Percentiles rank a stretch among this genome's conserved stretches.
Evolutionary conservation across 1,140 invertebrate genomes (phyloP).

Genomic region (Lordiphosa clarofinis): DNA sequence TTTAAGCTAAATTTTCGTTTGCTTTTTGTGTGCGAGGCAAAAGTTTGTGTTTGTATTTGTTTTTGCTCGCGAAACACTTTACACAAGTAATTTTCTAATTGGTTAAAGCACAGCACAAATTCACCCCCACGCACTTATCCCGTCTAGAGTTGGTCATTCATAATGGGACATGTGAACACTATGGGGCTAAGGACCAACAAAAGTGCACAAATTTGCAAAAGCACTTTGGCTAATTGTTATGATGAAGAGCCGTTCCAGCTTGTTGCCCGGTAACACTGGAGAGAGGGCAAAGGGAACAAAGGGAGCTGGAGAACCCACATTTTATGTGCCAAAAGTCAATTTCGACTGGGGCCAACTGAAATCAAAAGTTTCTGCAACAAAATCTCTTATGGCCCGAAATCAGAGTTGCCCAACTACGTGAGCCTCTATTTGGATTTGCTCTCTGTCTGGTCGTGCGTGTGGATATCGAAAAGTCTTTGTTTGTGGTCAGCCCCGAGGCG

Average conservation of each 20-base stretch:
- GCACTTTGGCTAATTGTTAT: constrained; percentile 57
- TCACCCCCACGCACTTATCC: constrained; percentile 7
- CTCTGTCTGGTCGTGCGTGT: no score
- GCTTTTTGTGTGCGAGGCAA: constrained; percentile 7
- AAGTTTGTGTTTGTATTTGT: constrained; percentile 28
- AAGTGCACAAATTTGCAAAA: constrained; percentile 51
- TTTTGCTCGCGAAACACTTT: constrained; percentile 35
- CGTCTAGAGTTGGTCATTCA: constrained; percentile 21
- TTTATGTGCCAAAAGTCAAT: no score
- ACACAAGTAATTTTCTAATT: constrained; percentile 67
- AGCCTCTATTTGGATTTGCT: no score
- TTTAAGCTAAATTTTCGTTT: constrained; percentile 22
- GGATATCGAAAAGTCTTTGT: no score
- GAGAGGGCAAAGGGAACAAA: neutral
- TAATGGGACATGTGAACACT: constrained; percentile 15
- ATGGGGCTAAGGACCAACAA: constrained; percentile 23
- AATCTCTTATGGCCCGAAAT: no score
- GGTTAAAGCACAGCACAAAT: constrained; percentile 42
- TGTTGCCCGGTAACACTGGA: neutral
- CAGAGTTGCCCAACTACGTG: no score
- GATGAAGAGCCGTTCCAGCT: constrained; percentile 32
- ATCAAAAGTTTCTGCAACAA: no score
- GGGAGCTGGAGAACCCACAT: neutral
- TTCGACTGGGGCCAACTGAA: no score
- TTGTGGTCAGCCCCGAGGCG: no score